Conservation (phyloP, 2,113 vertebrate genomes). For the Columba livia region DNA sequence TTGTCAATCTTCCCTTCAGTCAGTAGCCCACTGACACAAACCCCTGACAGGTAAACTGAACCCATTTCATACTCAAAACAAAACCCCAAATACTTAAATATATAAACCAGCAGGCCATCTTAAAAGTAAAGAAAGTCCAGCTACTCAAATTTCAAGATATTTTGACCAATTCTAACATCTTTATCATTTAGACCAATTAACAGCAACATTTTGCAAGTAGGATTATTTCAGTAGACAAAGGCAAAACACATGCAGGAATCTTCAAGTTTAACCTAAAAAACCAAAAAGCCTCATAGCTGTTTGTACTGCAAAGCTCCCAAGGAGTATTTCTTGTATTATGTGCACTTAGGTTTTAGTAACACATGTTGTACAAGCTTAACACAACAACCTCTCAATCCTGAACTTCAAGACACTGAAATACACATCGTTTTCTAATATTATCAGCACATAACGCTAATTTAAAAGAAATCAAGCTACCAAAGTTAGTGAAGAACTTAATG, state of each 20-base stretch:
- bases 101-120: background rate
- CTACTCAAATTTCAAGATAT: background rate
- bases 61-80: background rate
- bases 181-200: slow-evolving; percentile 74
- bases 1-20: background rate
- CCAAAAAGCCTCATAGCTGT: slow-evolving; percentile 34
- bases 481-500: background rate
- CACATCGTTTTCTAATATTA: background rate
- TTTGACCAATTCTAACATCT: slow-evolving; percentile 67
- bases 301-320: background rate
- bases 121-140: background rate
- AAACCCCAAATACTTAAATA: background rate
- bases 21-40: background rate
- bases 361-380: background rate
- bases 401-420: background rate
- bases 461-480: background rate
- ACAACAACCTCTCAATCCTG: background rate
- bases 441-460: background rate
- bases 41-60: background rate
- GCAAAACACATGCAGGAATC: slow-evolving; percentile 64
- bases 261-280: slow-evolving; percentile 74
- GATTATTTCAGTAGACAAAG: slow-evolving; percentile 66
- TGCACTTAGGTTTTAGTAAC: background rate
- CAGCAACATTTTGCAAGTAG: slow-evolving; percentile 68
- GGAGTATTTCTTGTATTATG: background rate